Evolutionary conservation across 2,113 vertebrate genomes (phyloP).

Genomic region (Phasianus colchicus): DNA sequence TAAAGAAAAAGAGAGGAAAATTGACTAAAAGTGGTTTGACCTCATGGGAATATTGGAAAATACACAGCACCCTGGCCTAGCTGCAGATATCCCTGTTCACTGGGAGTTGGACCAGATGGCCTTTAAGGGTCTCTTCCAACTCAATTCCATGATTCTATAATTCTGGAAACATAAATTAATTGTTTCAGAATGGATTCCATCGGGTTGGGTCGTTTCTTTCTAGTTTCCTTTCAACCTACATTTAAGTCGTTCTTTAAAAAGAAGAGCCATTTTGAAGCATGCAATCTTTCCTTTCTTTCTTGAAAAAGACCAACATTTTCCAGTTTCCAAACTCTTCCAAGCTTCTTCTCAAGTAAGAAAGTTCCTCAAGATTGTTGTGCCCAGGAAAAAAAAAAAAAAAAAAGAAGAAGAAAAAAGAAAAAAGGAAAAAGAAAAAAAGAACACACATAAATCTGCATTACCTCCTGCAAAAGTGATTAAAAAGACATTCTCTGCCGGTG

Average conservation of each 20-base stretch:
- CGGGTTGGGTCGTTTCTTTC: neutral
- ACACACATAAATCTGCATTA: neutral
- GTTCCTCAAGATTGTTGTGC: neutral
- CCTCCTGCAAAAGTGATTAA: conserved; percentile 12
- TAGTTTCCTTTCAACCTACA: neutral
- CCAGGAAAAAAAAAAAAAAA: neutral
- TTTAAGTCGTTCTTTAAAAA: neutral
- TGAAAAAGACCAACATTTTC: neutral
- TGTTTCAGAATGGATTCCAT: neutral
- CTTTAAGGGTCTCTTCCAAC: too few relatives aligned
- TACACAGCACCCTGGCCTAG: too few relatives aligned
- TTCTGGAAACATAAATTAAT: neutral
- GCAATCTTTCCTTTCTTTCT: neutral
- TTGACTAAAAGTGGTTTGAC: neutral
- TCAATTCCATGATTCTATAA: neutral
- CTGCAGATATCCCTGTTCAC: too few relatives aligned
- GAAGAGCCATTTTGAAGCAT: neutral
- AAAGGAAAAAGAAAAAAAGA: neutral
- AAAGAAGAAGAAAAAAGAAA: too few relatives aligned
- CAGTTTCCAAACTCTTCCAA: neutral
- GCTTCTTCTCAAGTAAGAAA: neutral
- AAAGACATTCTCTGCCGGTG: neutral
- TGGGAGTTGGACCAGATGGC: too few relatives aligned
- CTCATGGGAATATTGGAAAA: neutral
- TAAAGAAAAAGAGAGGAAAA: neutral